These are phyloP conservation scores for Ophion obscuratus DNA, from an alignment of 2,888 invertebrate genomes.

Conservation along the genomic window DNA sequence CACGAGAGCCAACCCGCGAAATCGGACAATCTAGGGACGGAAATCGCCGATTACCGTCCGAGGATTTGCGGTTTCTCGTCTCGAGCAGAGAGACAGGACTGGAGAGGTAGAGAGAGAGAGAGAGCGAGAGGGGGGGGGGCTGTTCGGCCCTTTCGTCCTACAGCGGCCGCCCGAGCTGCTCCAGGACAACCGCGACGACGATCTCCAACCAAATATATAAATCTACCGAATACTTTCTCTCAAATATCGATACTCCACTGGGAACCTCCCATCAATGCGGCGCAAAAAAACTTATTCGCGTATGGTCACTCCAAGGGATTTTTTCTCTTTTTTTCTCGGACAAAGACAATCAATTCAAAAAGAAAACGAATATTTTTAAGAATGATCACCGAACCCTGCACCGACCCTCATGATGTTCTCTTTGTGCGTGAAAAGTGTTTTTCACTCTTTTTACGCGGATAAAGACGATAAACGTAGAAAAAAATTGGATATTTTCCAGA, in stretches of 20 bases:
- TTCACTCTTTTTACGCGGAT: no score
- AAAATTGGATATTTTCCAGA: no score
- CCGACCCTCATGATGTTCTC: no score
- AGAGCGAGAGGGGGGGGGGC: background rate
- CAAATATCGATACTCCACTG: constrained; percentile 16
- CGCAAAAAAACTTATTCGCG: background rate
- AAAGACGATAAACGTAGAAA: no score
- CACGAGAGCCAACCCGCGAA: constrained; percentile 63
- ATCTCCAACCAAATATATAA: constrained; percentile 3
- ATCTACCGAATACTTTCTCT: constrained; percentile 9
- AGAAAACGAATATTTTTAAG: no score
- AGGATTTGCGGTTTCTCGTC: constrained; percentile 78
- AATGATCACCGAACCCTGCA: no score
- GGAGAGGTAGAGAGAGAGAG: constrained; percentile 3
- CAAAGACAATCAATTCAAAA: no score
- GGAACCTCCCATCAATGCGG: background rate
- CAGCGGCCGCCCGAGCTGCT: background rate
- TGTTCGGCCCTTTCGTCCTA: constrained; percentile 4
- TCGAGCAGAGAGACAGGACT: constrained; percentile 32
- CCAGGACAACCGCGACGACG: background rate
- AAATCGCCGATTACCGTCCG: constrained; percentile 78
- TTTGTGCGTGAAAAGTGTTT: no score
- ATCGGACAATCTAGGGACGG: constrained; percentile 76
- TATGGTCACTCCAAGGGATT: no score
- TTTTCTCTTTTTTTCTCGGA: no score